These are phyloP conservation scores for Camelus bactrianus DNA, from an alignment of 2,113 vertebrate species.

Conservation along the genomic window DNA sequence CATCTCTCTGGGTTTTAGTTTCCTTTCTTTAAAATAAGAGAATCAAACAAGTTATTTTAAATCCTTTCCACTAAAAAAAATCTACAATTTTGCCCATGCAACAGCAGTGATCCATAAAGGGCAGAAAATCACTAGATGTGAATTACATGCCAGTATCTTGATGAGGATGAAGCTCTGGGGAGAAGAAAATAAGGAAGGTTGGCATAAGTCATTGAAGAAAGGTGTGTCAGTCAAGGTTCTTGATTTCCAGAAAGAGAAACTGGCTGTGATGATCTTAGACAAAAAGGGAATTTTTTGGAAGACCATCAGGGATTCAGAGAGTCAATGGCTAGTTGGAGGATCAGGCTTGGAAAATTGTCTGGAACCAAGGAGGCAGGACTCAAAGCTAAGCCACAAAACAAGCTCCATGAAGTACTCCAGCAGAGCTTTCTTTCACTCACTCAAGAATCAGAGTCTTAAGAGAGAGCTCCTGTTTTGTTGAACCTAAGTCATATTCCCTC, in stretches of 20 bases:
- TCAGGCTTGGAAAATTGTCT: not conserved
- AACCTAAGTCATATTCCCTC: not conserved
- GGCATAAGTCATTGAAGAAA: not conserved
- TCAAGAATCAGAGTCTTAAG: not conserved
- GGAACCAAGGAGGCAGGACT: not conserved
- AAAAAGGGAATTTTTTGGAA: not conserved
- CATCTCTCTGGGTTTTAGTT: not conserved
- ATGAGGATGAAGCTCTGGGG: not conserved
- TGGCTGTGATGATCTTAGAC: not conserved
- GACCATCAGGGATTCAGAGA: not conserved
- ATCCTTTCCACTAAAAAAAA: not conserved
- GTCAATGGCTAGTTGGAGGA: not conserved
- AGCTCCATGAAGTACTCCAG: not conserved
- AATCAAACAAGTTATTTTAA: not conserved
- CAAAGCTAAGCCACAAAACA: not conserved
- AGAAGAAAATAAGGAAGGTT: not conserved
- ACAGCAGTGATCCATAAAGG: not conserved
- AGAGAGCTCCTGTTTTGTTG: not conserved
- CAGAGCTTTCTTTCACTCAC: not conserved
- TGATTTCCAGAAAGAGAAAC: not conserved
- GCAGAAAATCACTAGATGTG: not conserved
- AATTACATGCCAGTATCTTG: not conserved
- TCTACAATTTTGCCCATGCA: not conserved
- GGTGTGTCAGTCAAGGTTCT: not conserved
- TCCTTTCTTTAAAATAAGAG: slow-evolving; percentile 2